Evolutionary conservation across 2,888 invertebrate genomes (phyloP).

Genomic region (Himalopsyche kuldschensis): DNA sequence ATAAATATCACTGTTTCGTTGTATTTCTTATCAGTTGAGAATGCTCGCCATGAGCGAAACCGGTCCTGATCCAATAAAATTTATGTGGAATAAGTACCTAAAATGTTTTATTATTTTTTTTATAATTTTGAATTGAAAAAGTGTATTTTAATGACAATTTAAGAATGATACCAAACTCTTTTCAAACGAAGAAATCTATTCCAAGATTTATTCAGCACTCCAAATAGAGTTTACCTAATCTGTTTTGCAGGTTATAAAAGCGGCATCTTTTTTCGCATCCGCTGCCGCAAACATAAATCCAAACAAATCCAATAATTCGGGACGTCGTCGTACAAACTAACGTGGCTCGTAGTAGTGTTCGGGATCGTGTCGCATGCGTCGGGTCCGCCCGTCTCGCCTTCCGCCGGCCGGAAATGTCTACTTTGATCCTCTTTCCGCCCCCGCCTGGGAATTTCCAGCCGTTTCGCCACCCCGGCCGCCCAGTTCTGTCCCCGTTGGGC

Average conservation of each 20-base stretch:
- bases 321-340: neutral
- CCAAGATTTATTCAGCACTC: no score
- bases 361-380: neutral
- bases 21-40: no score
- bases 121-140: no score
- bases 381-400: slow-evolving; percentile 17
- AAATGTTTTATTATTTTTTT: no score
- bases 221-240: no score
- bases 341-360: neutral
- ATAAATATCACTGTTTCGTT: no score
- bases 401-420: slow-evolving; percentile 31
- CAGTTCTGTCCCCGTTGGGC: neutral
- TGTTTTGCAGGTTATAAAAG: neutral
- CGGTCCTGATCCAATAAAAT: no score
- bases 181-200: no score
- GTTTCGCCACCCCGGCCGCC: neutral
- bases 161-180: no score
- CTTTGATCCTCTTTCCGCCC: slow-evolving; percentile 35
- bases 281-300: neutral
- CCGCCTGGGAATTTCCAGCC: slow-evolving; percentile 14
- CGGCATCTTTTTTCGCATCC: neutral
- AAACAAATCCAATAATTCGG: neutral
- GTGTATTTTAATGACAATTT: no score
- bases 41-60: no score
- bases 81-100: no score